A percentile compares a stretch with the other conserved stretches of the same genome.
These are phyloP conservation scores for Xiphorhynchus erythropygius DNA, from an alignment of 2,797 vertebrate genomes.

Conservation along the genomic window DNA sequence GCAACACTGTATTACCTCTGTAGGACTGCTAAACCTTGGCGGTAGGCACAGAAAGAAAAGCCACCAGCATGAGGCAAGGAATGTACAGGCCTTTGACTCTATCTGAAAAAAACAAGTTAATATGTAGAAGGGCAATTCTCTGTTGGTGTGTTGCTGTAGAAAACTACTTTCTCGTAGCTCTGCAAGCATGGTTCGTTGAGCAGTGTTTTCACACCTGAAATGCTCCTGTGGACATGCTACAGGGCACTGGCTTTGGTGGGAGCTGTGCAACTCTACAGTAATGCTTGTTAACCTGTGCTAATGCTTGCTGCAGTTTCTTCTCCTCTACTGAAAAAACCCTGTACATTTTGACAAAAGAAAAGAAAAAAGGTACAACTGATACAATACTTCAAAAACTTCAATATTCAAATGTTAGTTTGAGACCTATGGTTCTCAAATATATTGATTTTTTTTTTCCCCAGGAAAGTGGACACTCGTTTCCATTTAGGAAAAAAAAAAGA, in stretches of 20 bases:
- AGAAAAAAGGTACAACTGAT: not conserved
- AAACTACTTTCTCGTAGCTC: not conserved
- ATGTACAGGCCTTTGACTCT: not conserved
- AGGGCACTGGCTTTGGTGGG: not conserved
- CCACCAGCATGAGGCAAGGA: not conserved
- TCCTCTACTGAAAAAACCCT: not conserved
- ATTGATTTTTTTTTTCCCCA: not conserved
- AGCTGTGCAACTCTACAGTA: not conserved
- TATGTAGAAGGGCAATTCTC: not conserved
- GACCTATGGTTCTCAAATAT: not conserved
- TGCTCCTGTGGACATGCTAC: not conserved
- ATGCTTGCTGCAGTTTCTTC: not conserved
- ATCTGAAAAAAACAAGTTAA: not conserved
- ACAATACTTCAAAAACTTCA: not conserved
- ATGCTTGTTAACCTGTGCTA: not conserved
- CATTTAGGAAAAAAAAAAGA: not conserved
- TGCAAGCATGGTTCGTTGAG: not conserved
- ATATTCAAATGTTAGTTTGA: not conserved
- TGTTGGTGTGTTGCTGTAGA: not conserved
- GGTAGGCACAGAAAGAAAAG: slow-evolving; percentile 26
- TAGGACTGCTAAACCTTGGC: not conserved
- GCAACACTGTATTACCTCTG: not conserved
- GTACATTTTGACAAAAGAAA: not conserved
- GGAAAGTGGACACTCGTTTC: not conserved
- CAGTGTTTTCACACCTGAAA: not conserved